Evolutionary conservation across 2,888 invertebrate species (phyloP).

Genomic region (Linnaemya tessellans): DNA sequence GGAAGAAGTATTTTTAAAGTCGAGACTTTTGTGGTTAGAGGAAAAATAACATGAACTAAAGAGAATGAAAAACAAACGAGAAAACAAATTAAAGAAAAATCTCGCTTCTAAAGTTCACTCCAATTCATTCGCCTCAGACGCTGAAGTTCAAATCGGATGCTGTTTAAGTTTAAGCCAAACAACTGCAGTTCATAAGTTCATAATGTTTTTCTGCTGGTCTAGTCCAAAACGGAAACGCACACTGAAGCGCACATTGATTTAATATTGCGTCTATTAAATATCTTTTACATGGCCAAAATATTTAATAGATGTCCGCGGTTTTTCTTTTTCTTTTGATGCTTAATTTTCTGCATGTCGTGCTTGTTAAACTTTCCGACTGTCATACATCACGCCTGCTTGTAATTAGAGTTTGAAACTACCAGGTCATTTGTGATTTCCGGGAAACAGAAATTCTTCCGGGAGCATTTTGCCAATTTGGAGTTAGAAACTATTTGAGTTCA

Average conservation of each 20-base stretch:
- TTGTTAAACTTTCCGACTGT: background rate
- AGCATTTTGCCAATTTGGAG: too few species aligned
- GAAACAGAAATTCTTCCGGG: too few species aligned
- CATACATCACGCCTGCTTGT: background rate
- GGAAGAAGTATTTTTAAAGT: background rate
- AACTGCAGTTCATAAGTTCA: background rate
- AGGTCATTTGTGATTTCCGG: too few species aligned
- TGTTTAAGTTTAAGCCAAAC: slow-evolving; percentile 17
- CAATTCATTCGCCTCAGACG: slow-evolving; percentile 4
- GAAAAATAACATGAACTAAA: background rate
- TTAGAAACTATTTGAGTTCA: too few species aligned
- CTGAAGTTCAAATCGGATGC: slow-evolving; percentile 10
- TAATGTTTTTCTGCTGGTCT: background rate
- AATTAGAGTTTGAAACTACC: too few species aligned
- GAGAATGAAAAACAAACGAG: background rate
- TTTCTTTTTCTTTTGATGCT: background rate
- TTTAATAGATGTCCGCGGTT: slow-evolving; percentile 1
- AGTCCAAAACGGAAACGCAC: background rate
- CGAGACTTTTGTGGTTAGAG: background rate
- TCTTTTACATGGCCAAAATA: slow-evolving; percentile 40
- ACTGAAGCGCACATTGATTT: slow-evolving; percentile 31
- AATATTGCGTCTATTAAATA: slow-evolving; percentile 34
- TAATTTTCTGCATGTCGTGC: background rate
- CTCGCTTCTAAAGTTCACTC: slow-evolving; percentile 26
- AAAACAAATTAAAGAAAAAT: background rate